phyloP scores from a whole-genome alignment of 2,888 invertebrate species.

The Anaspis maculata region DNA sequence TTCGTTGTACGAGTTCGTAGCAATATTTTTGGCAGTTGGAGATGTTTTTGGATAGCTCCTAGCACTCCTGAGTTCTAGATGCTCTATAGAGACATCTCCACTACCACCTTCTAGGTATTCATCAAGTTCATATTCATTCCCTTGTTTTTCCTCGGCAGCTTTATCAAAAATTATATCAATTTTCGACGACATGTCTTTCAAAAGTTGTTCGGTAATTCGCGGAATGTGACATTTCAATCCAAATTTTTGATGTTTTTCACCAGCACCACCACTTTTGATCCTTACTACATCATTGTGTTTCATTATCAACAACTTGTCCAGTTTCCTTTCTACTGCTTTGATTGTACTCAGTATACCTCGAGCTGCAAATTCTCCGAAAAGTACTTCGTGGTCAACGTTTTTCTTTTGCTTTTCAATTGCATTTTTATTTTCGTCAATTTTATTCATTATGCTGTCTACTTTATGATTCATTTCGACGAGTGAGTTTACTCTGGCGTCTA shows the following conservation, averaged over 20 bases:
- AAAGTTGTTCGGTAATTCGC: slow-evolving; percentile 32
- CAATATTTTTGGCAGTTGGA: no score
- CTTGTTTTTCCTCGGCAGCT: slow-evolving; percentile 13
- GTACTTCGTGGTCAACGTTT: slow-evolving; percentile 22
- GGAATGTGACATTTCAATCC: slow-evolving; percentile 34
- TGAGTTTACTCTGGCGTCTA: slow-evolving; percentile 27
- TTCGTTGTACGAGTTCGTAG: no score
- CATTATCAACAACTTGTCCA: slow-evolving; percentile 28
- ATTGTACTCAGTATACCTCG: slow-evolving; percentile 39
- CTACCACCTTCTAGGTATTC: slow-evolving; percentile 24
- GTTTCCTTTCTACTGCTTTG: slow-evolving; percentile 36
- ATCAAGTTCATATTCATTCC: slow-evolving; percentile 4
- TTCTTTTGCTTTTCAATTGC: slow-evolving; percentile 20
- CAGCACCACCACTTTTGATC: no score
- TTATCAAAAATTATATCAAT: slow-evolving; percentile 41
- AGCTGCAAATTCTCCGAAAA: slow-evolving; percentile 38
- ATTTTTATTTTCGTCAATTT: slow-evolving; percentile 28
- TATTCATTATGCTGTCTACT: slow-evolving; percentile 9
- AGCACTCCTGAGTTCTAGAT: no score
- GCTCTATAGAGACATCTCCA: no score
- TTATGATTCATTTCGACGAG: slow-evolving; percentile 32
- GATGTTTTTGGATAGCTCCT: no score
- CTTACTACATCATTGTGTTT: no score
- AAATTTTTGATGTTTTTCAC: slow-evolving; percentile 24
- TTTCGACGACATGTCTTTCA: slow-evolving; percentile 40